Evolutionary conservation across 2,888 invertebrate genomes (phyloP).

Genomic region (Amphimallon solstitiale): DNA sequence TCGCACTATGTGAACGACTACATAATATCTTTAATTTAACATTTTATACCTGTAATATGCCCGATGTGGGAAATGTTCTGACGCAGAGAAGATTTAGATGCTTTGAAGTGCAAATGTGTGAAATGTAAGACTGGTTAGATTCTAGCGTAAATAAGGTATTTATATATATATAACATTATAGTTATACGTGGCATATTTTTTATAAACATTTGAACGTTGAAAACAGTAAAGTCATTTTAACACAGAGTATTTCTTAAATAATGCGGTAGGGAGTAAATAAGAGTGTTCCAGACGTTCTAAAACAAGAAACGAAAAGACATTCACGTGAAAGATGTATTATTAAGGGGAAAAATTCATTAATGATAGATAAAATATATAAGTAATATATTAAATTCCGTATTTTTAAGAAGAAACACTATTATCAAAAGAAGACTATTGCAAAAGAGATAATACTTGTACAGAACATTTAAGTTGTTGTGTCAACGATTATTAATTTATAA

Average conservation of each 20-base stretch:
- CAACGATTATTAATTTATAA: too few species aligned
- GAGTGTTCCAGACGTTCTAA: neutral
- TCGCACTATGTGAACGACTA: too few species aligned
- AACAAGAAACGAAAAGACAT: too few species aligned
- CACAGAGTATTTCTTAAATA: neutral
- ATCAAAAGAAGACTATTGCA: too few species aligned
- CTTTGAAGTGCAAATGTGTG: slow-evolving; percentile 59
- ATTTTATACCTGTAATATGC: too few species aligned
- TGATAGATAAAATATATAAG: too few species aligned
- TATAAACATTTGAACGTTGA: slow-evolving; percentile 2
- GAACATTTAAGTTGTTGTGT: too few species aligned
- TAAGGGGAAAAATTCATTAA: too few species aligned
- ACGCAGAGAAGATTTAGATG: slow-evolving; percentile 35
- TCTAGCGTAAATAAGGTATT: slow-evolving; percentile 44
- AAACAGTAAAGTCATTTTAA: neutral
- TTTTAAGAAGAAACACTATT: neutral
- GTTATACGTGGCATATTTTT: slow-evolving; percentile 25
- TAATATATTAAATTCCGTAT: too few species aligned
- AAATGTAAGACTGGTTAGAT: slow-evolving; percentile 63
- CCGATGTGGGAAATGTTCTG: neutral
- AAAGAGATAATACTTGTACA: too few species aligned
- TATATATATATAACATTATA: slow-evolving; percentile 13
- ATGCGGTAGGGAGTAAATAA: neutral
- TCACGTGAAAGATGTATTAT: too few species aligned
- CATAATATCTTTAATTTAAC: too few species aligned